Conservation (phyloP, 2,888 invertebrate species). For the Ectobius pallidus region DNA sequence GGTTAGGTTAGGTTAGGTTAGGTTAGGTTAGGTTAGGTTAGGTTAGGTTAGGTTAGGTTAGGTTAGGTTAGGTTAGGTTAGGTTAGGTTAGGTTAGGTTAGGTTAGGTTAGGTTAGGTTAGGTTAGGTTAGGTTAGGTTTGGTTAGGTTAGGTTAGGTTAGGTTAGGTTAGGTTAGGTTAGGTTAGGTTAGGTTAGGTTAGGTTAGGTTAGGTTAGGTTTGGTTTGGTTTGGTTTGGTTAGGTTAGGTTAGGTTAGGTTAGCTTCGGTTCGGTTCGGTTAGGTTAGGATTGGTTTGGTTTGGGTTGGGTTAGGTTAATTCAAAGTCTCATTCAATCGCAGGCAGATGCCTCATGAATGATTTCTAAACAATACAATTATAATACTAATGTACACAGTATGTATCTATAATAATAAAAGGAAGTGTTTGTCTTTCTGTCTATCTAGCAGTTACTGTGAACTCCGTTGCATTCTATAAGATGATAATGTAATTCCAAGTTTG, state of each 20-base stretch:
- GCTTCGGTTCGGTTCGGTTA: not conserved
- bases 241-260: conserved; percentile 18
- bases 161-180: conserved; percentile 29
- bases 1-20: conserved; percentile 31
- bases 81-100: conserved; percentile 31
- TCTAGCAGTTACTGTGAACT: too few species aligned
- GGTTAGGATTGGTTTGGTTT: too few species aligned
- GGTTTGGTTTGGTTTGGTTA: conserved; percentile 18
- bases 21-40: conserved; percentile 30
- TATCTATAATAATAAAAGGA: too few species aligned
- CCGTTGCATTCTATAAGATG: too few species aligned
- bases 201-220: conserved; percentile 28
- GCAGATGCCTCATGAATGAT: too few species aligned
- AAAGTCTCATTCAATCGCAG: too few species aligned
- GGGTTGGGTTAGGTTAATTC: too few species aligned
- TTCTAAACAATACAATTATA: too few species aligned
- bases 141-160: conserved; percentile 25
- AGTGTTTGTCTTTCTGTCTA: too few species aligned
- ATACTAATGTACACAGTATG: too few species aligned
- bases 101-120: conserved; percentile 32
- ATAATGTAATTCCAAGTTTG: too few species aligned
- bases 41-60: conserved; percentile 33
- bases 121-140: conserved; percentile 29
- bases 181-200: conserved; percentile 19
- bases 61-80: conserved; percentile 31